Evolutionary conservation across 2,113 vertebrate species (phyloP).

Genomic region (Emydura subglobosa): DNA sequence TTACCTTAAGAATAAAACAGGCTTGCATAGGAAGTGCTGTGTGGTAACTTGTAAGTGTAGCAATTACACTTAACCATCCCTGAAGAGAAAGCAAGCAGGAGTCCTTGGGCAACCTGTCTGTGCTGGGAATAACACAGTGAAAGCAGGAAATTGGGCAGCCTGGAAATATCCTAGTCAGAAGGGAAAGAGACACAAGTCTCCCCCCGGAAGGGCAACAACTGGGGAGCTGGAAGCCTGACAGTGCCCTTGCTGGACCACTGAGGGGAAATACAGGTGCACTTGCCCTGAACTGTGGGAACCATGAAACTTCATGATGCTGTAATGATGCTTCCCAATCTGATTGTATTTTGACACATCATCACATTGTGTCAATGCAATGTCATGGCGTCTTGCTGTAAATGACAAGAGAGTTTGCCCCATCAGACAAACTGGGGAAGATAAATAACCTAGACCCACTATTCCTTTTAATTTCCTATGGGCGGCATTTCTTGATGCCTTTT

Average conservation of each 20-base stretch:
- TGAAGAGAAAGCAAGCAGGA: background rate
- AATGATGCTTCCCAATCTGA: background rate
- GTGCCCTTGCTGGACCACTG: background rate
- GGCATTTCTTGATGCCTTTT: conserved; percentile 23
- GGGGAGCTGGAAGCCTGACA: too few species aligned
- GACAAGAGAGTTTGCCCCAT: background rate
- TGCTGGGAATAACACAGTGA: background rate
- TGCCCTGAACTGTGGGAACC: background rate
- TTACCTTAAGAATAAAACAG: background rate
- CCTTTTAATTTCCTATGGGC: conserved; percentile 23
- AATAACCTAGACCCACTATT: conserved; percentile 5
- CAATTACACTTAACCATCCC: background rate
- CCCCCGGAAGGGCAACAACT: background rate
- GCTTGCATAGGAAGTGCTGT: background rate
- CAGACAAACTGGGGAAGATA: conserved; percentile 32
- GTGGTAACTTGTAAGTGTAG: background rate
- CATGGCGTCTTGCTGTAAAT: conserved; percentile 3
- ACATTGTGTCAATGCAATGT: background rate
- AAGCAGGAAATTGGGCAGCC: background rate
- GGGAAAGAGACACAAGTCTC: background rate
- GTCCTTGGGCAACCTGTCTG: background rate
- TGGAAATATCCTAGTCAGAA: background rate
- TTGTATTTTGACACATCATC: background rate
- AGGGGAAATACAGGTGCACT: background rate
- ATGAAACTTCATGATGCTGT: background rate